Conservation (phyloP, 2,797 vertebrate genomes). For the Tarsius wallacei region DNA sequence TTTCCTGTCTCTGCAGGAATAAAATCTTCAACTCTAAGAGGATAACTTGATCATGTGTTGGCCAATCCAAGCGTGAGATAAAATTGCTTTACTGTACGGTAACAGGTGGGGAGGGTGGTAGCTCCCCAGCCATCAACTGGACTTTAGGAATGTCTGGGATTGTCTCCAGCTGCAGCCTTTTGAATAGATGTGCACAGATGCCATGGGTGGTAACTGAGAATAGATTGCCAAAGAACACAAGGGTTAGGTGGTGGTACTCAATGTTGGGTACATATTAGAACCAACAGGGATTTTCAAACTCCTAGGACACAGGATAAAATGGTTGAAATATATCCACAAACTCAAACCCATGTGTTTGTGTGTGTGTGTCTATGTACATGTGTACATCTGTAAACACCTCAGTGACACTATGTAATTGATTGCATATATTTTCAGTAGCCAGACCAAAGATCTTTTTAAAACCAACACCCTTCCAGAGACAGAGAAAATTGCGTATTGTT, state of each 20-base stretch:
- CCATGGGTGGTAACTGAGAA: neutral
- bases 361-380: neutral
- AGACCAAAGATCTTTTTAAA: neutral
- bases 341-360: neutral
- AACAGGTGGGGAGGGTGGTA: fast-evolving
- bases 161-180: neutral
- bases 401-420: neutral
- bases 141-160: neutral
- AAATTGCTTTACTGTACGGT: neutral
- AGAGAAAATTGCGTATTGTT: neutral
- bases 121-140: neutral
- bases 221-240: neutral
- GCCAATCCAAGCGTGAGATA: neutral
- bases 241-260: neutral
- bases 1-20: neutral
- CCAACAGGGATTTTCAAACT: neutral
- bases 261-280: neutral
- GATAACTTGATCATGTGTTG: neutral
- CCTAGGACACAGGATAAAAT: neutral
- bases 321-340: neutral
- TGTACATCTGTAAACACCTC: neutral
- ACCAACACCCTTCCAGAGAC: neutral
- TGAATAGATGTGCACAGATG: neutral
- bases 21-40: neutral
- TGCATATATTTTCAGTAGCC: neutral